Conservation (phyloP, 2,888 invertebrate species). For the Anthoptus insignis region DNA sequence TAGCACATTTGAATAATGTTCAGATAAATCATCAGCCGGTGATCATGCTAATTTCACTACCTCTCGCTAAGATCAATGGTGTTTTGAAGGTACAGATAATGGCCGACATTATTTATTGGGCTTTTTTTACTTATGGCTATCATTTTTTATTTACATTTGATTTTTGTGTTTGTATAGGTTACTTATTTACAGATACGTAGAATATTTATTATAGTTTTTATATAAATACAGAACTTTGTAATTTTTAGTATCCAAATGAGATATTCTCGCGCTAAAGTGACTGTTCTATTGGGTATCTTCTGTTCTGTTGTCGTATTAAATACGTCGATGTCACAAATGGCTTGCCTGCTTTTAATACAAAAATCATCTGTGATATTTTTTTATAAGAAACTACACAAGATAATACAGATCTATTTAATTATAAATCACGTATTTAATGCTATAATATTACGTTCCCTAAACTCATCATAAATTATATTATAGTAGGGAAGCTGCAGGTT, state of each 20-base stretch:
- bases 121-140: not conserved
- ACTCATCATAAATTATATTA: not conserved
- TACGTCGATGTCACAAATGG: too few relatives aligned
- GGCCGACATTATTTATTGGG: not conserved
- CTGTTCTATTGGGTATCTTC: too few relatives aligned
- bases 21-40: conserved; percentile 68
- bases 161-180: not conserved
- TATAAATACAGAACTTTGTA: too few relatives aligned
- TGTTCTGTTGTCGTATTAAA: too few relatives aligned
- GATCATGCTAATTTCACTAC: conserved; percentile 64
- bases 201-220: not conserved
- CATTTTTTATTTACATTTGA: not conserved
- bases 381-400: too few relatives aligned
- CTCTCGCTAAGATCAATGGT: conserved; percentile 52
- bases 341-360: too few relatives aligned
- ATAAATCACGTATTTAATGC: too few relatives aligned
- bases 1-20: conserved; percentile 74
- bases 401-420: too few relatives aligned
- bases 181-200: not conserved
- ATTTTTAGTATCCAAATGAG: too few relatives aligned
- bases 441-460: not conserved
- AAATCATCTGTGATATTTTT: too few relatives aligned
- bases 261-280: too few relatives aligned
- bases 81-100: conserved; percentile 24
- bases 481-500: too few relatives aligned